phyloP scores from a whole-genome alignment of 2,797 vertebrate genomes.

The Spondyliosoma cantharus region DNA sequence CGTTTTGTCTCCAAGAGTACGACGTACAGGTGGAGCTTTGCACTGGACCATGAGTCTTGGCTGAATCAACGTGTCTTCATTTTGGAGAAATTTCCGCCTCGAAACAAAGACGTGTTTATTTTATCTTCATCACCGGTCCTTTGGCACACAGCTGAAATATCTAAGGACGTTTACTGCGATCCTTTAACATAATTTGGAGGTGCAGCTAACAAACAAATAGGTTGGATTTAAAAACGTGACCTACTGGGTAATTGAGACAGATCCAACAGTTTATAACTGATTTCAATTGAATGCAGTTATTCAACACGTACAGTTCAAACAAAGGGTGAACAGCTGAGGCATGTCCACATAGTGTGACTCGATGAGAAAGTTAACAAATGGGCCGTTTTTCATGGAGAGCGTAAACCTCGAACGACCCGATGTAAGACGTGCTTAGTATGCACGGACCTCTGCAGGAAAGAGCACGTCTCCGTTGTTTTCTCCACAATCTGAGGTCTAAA shows the following conservation, averaged over 20 bases:
- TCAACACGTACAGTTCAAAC: neutral
- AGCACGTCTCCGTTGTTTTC: conserved; percentile 1
- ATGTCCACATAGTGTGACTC: neutral
- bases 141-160: neutral
- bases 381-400: neutral
- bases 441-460: neutral
- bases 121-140: too few relatives aligned
- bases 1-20: too few relatives aligned
- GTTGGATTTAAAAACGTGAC: neutral
- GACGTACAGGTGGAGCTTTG: too few relatives aligned
- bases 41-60: too few relatives aligned
- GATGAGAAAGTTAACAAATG: conserved; percentile 14
- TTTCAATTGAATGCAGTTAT: neutral
- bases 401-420: neutral
- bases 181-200: neutral
- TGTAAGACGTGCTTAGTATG: neutral
- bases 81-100: too few relatives aligned
- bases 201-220: neutral
- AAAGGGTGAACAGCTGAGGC: neutral
- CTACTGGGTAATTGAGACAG: neutral
- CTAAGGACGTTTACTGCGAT: neutral
- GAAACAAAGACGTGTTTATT: too few relatives aligned
- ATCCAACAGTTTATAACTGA: neutral
- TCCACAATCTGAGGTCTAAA: conserved; percentile 1
- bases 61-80: too few relatives aligned